Percentiles rank a stretch among this genome's conserved stretches.
phyloP scores from a whole-genome alignment of 2,113 vertebrate genomes.

The Cephalopterus ornatus region DNA sequence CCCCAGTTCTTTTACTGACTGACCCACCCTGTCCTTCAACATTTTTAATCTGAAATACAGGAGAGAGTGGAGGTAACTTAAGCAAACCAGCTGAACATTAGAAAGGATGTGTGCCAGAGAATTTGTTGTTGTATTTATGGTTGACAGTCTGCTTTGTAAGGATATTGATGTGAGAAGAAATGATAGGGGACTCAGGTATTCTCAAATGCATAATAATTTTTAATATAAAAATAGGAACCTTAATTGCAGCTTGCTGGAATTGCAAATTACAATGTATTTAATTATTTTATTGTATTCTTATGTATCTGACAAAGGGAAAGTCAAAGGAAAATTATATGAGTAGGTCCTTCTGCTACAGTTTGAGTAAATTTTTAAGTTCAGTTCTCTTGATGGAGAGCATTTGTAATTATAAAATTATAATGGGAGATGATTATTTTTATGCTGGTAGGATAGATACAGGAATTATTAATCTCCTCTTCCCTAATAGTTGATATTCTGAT shows the following conservation, averaged over 20 bases:
- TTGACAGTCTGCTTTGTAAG: not conserved
- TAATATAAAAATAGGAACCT: not conserved
- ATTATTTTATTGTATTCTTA: not conserved
- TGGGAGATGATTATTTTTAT: not conserved
- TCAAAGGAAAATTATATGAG: not conserved
- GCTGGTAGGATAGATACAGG: not conserved
- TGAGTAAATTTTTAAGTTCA: not conserved
- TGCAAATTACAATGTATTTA: not conserved
- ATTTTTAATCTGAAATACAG: not conserved
- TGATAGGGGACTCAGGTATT: not conserved
- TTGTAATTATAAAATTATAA: not conserved
- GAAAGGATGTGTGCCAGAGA: not conserved
- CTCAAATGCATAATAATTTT: not conserved
- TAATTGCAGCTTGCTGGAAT: not conserved
- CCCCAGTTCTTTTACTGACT: not conserved
- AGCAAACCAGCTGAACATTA: not conserved
- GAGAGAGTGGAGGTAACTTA: not conserved
- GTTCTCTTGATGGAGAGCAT: not conserved
- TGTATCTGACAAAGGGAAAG: not conserved
- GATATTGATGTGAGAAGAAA: not conserved
- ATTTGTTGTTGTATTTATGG: not conserved
- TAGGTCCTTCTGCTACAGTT: not conserved
- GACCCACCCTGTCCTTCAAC: not conserved
- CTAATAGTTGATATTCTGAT: not conserved
- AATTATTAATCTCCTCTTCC: not conserved